Evolutionary conservation across 2,888 invertebrate species (phyloP).

Genomic region (Tanytarsus gracilentus): DNA sequence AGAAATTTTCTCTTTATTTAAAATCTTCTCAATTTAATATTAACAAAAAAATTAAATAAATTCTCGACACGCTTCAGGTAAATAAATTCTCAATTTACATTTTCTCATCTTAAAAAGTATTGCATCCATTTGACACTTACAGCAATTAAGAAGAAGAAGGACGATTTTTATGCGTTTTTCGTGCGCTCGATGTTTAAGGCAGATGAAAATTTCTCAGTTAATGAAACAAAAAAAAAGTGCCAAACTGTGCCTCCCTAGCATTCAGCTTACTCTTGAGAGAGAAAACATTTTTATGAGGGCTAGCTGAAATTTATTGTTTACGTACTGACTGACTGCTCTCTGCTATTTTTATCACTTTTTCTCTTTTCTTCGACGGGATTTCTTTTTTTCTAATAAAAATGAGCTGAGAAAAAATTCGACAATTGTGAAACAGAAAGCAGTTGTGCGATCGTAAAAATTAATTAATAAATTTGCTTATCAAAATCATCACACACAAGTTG

Average conservation of each 20-base stretch:
- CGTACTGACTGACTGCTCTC: background rate
- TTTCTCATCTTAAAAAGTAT: too few species aligned
- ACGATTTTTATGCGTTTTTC: too few species aligned
- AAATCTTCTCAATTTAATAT: too few species aligned
- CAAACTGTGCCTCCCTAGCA: too few species aligned
- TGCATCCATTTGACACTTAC: too few species aligned
- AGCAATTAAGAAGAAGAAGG: too few species aligned
- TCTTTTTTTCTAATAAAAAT: conserved; percentile 5
- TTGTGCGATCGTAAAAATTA: conserved; percentile 19
- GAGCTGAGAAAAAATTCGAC: conserved; percentile 7
- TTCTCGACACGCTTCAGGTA: too few species aligned
- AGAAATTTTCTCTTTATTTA: too few species aligned
- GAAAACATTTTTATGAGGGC: conserved; percentile 18
- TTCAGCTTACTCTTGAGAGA: background rate
- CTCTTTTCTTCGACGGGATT: background rate
- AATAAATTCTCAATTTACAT: too few species aligned
- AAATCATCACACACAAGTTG: background rate
- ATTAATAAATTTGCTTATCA: conserved; percentile 14
- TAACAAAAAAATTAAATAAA: too few species aligned
- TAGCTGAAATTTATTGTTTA: conserved; percentile 22
- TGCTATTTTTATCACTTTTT: conserved; percentile 12
- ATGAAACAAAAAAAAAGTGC: background rate
- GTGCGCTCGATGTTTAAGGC: too few species aligned
- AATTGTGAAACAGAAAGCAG: conserved; percentile 15
- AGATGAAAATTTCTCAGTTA: too few species aligned